Percentiles rank a stretch among this genome's conserved stretches.
phyloP scores from a whole-genome alignment of 2,797 vertebrate genomes.

The Gymnopithys bicolor region DNA sequence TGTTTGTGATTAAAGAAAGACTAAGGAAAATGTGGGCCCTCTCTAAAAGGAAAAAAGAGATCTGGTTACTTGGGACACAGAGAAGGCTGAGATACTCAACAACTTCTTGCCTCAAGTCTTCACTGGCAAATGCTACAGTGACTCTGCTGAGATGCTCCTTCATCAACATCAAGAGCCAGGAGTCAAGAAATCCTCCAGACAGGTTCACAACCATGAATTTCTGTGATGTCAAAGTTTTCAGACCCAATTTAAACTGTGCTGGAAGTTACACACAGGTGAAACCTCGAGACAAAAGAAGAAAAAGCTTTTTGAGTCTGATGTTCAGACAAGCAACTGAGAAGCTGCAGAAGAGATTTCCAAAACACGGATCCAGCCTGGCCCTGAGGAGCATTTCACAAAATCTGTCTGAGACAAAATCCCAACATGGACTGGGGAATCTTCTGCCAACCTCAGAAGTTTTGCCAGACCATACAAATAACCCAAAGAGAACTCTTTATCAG shows the following conservation, averaged over 20 bases:
- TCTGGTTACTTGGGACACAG: not conserved
- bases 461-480: not conserved
- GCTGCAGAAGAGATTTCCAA: not conserved
- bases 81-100: not conserved
- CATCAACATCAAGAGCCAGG: not conserved
- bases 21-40: not conserved
- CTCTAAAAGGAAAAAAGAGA: not conserved
- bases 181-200: not conserved
- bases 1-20: not conserved
- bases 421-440: fast-evolving
- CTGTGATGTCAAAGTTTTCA: not conserved
- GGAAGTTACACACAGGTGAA: not conserved
- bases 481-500: not conserved
- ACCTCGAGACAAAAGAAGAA: not conserved
- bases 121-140: not conserved
- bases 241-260: not conserved
- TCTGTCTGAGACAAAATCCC: not conserved
- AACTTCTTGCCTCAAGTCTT: not conserved
- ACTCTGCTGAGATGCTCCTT: not conserved
- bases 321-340: not conserved
- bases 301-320: not conserved
- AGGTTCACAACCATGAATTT: not conserved
- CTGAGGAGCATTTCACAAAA: not conserved
- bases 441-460: not conserved
- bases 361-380: fast-evolving